Evolutionary conservation across 2,888 invertebrate genomes (phyloP).

Genomic region (Synanthedon vespiformis): DNA sequence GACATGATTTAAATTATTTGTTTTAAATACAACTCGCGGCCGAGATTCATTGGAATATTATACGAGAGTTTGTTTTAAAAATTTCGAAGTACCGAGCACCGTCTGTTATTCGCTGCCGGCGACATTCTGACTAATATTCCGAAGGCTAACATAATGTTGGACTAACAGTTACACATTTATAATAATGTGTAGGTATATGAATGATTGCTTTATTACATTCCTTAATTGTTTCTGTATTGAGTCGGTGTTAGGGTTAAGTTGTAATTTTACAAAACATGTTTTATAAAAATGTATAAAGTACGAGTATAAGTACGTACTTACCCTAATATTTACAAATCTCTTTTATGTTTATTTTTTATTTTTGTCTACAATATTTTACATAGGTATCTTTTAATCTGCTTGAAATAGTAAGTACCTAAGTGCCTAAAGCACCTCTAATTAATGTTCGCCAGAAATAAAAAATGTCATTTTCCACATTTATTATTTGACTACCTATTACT

Average conservation of each 20-base stretch:
- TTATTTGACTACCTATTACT: too few relatives aligned
- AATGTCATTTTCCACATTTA: background rate
- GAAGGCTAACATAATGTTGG: constrained; percentile 18
- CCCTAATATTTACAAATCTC: too few relatives aligned
- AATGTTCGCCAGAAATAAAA: background rate
- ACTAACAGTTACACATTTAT: constrained; percentile 19
- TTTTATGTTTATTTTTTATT: too few relatives aligned
- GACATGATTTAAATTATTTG: constrained; percentile 57
- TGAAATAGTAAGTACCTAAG: too few relatives aligned
- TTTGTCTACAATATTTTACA: too few relatives aligned
- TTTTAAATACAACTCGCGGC: constrained; percentile 43
- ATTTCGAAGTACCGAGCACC: constrained; percentile 16
- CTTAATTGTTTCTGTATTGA: constrained; percentile 1
- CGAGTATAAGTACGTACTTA: too few relatives aligned
- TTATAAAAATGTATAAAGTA: background rate
- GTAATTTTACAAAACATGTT: background rate
- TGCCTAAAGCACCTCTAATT: too few relatives aligned
- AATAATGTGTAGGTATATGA: constrained; percentile 18
- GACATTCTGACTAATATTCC: constrained; percentile 18
- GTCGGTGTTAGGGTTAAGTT: background rate
- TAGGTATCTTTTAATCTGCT: too few relatives aligned
- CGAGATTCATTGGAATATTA: constrained; percentile 50
- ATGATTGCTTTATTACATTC: constrained; percentile 16
- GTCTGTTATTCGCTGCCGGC: constrained; percentile 29
- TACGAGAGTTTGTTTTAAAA: constrained; percentile 40